Conservation (phyloP, 2,888 invertebrate genomes). For the Meloe dianella region DNA sequence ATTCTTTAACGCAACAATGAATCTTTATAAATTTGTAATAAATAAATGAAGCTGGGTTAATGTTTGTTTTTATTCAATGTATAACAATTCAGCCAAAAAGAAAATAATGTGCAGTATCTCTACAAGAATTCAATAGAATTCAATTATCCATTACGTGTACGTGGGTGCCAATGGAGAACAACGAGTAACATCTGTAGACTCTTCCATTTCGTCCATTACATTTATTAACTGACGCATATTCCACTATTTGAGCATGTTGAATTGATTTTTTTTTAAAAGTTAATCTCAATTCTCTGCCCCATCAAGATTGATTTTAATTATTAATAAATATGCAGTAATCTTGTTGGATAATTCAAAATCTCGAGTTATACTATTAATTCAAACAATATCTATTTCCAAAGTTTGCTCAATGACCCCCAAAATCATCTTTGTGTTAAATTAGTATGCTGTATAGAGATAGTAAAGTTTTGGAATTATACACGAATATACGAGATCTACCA, state of each 20-base stretch:
- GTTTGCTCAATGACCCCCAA: conserved; percentile 8
- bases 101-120: too few relatives aligned
- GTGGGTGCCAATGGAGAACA: not conserved
- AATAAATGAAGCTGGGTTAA: too few relatives aligned
- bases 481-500: conserved; percentile 8
- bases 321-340: not conserved
- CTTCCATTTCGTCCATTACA: not conserved
- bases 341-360: not conserved
- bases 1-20: too few relatives aligned
- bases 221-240: not conserved
- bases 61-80: too few relatives aligned
- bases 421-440: conserved; percentile 16
- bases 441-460: conserved; percentile 14
- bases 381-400: conserved; percentile 13
- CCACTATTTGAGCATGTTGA: not conserved
- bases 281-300: not conserved
- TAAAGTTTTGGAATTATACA: conserved; percentile 6
- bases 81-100: too few relatives aligned
- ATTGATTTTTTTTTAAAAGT: too few relatives aligned
- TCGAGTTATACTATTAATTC: conserved; percentile 1
- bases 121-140: not conserved
- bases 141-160: not conserved
- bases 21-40: too few relatives aligned
- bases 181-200: not conserved
- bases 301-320: too few relatives aligned